phyloP scores from a whole-genome alignment of 30 jellyfish, hydroid and myxozoan species.

The Aurelia sp. region DNA sequence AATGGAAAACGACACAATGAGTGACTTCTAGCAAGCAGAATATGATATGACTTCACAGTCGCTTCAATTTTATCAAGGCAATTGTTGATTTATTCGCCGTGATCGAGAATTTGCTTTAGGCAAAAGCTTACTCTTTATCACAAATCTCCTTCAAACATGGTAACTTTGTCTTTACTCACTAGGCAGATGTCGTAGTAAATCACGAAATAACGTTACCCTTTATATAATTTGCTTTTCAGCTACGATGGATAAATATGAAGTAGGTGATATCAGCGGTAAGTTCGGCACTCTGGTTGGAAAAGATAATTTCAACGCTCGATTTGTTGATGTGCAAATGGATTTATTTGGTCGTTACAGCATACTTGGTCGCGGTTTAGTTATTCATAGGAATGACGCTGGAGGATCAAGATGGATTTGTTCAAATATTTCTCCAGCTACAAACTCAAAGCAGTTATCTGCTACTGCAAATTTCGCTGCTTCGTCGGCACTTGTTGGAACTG shows the following conservation, averaged over 20 bases:
- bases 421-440: conserved; percentile 58
- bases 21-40: no score
- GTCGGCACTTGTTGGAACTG: conserved; percentile 67
- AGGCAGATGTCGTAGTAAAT: no score
- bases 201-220: no score
- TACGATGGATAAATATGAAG: conserved; percentile 87
- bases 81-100: no score
- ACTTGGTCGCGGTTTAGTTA: conserved; percentile 76
- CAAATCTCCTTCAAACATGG: no score
- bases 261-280: conserved; percentile 93
- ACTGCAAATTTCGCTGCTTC: conserved; percentile 62
- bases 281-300: conserved; percentile 79
- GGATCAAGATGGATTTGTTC: conserved; percentile 87
- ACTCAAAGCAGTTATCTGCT: conserved; percentile 53
- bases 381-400: conserved; percentile 71
- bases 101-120: no score
- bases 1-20: no score
- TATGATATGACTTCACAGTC: no score
- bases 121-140: no score
- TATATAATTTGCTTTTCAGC: conserved; percentile 25
- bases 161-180: no score
- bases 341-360: conserved; percentile 78
- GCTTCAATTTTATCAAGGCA: no score
- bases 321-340: conserved; percentile 67
- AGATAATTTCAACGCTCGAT: neutral